These are phyloP conservation scores for Pipa parva DNA, from an alignment of 2,113 vertebrate genomes.

Conservation along the genomic window DNA sequence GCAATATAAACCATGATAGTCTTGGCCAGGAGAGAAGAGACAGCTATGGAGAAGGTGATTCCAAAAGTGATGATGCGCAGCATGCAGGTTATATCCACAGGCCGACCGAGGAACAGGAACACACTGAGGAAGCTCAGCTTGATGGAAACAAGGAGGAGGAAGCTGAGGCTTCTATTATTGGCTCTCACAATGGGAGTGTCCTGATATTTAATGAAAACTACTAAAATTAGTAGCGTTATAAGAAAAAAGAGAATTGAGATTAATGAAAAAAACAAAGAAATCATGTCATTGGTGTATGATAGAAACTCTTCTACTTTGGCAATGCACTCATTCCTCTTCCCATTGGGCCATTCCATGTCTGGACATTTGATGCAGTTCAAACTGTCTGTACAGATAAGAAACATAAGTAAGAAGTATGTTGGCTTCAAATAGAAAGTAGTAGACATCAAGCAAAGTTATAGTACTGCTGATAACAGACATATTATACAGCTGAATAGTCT, in stretches of 20 bases:
- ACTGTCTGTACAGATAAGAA: not conserved
- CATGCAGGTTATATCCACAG: constrained; percentile 3
- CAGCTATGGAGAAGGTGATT: constrained; percentile 1
- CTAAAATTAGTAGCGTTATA: not conserved
- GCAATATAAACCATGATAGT: constrained; percentile 39
- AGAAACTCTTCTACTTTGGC: not conserved
- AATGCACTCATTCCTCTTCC: not conserved
- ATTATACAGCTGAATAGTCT: too few species aligned
- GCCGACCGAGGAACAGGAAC: not conserved
- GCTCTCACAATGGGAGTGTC: not conserved
- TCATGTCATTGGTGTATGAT: not conserved
- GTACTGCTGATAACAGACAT: too few species aligned
- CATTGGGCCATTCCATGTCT: not conserved
- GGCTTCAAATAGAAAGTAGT: too few species aligned
- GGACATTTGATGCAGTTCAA: not conserved
- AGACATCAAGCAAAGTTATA: too few species aligned
- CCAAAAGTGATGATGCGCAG: not conserved
- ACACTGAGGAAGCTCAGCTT: constrained; percentile 2
- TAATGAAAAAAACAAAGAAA: not conserved
- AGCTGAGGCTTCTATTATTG: not conserved
- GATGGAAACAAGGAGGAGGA: not conserved
- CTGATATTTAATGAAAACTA: not conserved
- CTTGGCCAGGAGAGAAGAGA: constrained; percentile 1
- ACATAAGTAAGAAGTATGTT: too few species aligned
- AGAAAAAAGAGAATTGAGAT: not conserved